Percentiles rank a stretch among this genome's conserved stretches.
Conservation (phyloP, 2,113 vertebrate genomes). For the Holacanthus passer region DNA sequence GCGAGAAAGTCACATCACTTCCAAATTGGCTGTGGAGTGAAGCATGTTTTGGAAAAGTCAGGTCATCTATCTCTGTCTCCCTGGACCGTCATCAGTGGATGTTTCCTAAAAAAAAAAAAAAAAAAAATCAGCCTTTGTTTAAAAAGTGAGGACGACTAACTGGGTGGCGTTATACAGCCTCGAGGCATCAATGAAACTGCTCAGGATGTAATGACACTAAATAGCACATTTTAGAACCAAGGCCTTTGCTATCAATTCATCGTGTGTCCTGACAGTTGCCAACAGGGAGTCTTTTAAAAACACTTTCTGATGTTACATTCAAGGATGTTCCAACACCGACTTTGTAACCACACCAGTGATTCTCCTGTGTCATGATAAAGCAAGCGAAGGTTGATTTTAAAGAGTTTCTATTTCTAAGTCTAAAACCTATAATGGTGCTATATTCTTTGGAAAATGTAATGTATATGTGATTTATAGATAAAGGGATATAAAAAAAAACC, state of each 20-base stretch:
- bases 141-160: conserved; percentile 54
- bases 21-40: conserved; percentile 34
- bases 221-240: conserved; percentile 28
- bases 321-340: too few relatives aligned
- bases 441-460: too few relatives aligned
- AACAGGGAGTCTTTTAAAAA: not conserved
- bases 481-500: too few relatives aligned
- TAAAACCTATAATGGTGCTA: too few relatives aligned
- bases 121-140: conserved; percentile 75
- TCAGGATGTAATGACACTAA: conserved; percentile 64
- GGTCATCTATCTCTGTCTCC: conserved; percentile 43
- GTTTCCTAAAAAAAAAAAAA: conserved; percentile 67
- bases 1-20: conserved; percentile 12
- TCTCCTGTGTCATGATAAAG: too few relatives aligned
- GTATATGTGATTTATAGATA: too few relatives aligned
- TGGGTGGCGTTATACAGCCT: conserved; percentile 38
- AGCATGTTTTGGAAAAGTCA: conserved; percentile 30
- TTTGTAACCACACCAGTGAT: too few relatives aligned
- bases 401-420: too few relatives aligned
- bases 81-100: conserved; percentile 36
- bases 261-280: not conserved
- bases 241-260: conserved; percentile 35
- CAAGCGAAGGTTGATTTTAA: too few relatives aligned
- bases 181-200: conserved; percentile 52
- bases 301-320: not conserved